Percentiles rank a stretch among this genome's conserved stretches.
phyloP scores from a whole-genome alignment of 2,888 invertebrate species.

The Hemistola chrysoprasaria region DNA sequence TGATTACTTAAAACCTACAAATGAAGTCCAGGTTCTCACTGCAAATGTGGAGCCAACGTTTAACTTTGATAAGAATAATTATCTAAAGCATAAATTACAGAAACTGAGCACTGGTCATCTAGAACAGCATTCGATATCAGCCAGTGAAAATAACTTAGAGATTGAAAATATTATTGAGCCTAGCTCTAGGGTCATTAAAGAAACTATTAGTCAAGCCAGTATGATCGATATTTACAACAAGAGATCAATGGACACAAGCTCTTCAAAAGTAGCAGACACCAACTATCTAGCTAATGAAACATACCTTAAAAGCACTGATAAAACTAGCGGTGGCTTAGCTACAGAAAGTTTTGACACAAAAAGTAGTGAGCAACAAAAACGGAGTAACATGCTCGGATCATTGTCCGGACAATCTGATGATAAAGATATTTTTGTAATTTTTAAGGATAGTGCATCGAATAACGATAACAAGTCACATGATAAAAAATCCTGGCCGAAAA shows the following conservation, averaged over 20 bases:
- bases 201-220: constrained; percentile 6
- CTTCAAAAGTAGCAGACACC: constrained; percentile 37
- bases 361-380: constrained; percentile 15
- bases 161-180: constrained; percentile 17
- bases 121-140: constrained; percentile 53
- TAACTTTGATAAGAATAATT: constrained; percentile 47
- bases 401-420: constrained; percentile 39
- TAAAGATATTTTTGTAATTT: constrained; percentile 59
- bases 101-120: constrained; percentile 45
- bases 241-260: constrained; percentile 37
- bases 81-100: constrained; percentile 57
- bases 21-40: constrained; percentile 56
- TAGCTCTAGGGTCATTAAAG: constrained; percentile 6
- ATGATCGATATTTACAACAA: constrained; percentile 54
- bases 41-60: constrained; percentile 49
- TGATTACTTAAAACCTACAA: constrained; percentile 31
- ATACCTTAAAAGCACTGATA: constrained; percentile 21
- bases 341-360: constrained; percentile 16
- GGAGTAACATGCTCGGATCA: constrained; percentile 28
- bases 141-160: constrained; percentile 24
- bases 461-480: constrained; percentile 24
- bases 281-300: constrained; percentile 21
- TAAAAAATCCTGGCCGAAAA: constrained; percentile 28
- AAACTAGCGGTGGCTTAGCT: constrained; percentile 24
- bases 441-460: constrained; percentile 51